Conservation (phyloP, 2,797 vertebrate genomes). For the Pyrocephalus nanus region DNA sequence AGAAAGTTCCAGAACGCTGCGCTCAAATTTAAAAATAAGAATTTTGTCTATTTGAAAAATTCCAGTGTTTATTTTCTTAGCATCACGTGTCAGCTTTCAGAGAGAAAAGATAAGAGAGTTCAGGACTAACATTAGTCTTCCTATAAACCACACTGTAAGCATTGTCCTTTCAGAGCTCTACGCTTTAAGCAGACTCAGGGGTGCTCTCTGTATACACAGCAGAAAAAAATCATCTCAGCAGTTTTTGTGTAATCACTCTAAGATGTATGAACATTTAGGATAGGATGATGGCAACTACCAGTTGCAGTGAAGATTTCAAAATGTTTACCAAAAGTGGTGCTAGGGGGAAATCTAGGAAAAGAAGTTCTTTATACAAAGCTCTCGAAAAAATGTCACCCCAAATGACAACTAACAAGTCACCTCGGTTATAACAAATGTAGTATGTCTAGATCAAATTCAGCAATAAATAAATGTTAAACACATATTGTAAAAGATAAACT, state of each 20-base stretch:
- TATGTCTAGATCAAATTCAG: not conserved
- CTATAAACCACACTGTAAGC: not conserved
- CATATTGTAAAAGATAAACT: not conserved
- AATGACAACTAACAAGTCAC: not conserved
- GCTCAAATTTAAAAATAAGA: not conserved
- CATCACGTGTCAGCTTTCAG: not conserved
- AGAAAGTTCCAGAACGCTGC: not conserved
- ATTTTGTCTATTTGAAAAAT: slow-evolving; percentile 24
- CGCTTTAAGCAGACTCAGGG: not conserved
- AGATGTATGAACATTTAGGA: not conserved
- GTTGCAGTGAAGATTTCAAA: not conserved
- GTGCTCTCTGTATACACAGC: not conserved
- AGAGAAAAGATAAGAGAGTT: not conserved
- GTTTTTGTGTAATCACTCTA: not conserved
- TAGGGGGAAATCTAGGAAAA: not conserved
- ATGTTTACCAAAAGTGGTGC: not conserved
- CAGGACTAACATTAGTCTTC: not conserved
- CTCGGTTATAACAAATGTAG: not conserved
- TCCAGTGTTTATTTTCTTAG: slow-evolving; percentile 5
- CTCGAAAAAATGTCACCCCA: not conserved
- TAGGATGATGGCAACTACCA: not conserved
- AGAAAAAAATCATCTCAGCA: not conserved
- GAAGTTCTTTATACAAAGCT: not conserved
- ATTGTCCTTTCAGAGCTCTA: not conserved
- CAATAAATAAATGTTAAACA: not conserved